These are phyloP conservation scores for Haliclystus octoradiatus DNA, from an alignment of 30 jellyfish, hydroid and myxozoan genomes.

Conservation along the genomic window DNA sequence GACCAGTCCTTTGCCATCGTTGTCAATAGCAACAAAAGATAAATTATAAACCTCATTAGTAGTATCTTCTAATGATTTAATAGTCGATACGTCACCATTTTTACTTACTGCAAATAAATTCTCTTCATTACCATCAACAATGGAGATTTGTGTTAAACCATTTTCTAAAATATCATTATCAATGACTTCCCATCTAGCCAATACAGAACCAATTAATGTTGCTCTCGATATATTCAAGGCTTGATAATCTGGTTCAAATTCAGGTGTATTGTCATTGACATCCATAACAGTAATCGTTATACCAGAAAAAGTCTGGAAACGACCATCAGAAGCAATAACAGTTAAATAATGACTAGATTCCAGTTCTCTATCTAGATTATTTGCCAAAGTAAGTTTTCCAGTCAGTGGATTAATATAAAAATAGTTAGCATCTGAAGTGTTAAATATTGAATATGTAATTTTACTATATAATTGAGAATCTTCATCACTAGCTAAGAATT, in stretches of 20 bases:
- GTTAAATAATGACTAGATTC: neutral
- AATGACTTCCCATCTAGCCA: neutral
- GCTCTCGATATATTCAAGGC: neutral
- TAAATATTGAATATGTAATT: neutral
- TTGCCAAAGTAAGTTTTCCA: neutral
- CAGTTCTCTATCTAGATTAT: neutral
- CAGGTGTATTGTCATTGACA: neutral
- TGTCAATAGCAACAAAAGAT: neutral
- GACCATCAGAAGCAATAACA: neutral
- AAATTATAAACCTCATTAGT: neutral
- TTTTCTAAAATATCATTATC: neutral
- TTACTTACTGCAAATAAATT: neutral
- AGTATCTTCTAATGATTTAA: too few relatives aligned
- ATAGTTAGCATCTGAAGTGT: neutral
- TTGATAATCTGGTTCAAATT: neutral
- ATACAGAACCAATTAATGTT: neutral
- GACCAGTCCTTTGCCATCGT: neutral
- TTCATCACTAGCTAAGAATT: neutral
- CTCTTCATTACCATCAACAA: neutral
- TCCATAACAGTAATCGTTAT: neutral
- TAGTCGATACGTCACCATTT: neutral
- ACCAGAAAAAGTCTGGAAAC: neutral
- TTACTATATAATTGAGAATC: neutral
- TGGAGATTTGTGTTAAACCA: neutral
- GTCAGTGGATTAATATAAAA: neutral